These are phyloP conservation scores for Heterodera carotae DNA, from an alignment of 1,140 invertebrate genomes.

Conservation along the genomic window DNA sequence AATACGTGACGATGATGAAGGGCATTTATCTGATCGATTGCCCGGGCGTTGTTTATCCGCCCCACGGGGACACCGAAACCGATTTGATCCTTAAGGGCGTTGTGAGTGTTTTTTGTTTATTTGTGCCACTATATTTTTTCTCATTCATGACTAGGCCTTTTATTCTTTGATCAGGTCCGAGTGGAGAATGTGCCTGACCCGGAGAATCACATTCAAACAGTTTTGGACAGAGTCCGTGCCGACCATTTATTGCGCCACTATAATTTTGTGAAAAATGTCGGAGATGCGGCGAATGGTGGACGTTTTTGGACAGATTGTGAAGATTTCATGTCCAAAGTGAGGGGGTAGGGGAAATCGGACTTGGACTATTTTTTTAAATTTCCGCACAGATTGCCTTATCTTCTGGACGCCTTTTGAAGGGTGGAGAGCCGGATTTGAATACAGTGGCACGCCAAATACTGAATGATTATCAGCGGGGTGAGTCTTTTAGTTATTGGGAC, in stretches of 20 bases:
- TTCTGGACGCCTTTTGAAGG: constrained; percentile 87
- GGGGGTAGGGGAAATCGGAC: background rate
- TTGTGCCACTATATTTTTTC: too few species aligned
- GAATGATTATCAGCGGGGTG: constrained; percentile 98
- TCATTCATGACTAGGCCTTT: background rate
- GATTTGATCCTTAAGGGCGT: constrained; percentile 89
- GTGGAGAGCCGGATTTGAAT: constrained; percentile 88
- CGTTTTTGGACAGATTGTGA: constrained; percentile 71
- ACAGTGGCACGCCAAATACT: constrained; percentile 89
- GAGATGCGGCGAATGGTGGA: background rate
- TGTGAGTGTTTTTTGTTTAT: constrained; percentile 63
- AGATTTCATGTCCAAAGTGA: constrained; percentile 87
- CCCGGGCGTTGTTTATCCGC: constrained; percentile 92
- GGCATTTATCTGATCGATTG: constrained; percentile 97
- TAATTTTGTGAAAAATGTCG: constrained; percentile 66
- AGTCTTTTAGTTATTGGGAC: too few species aligned
- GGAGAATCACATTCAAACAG: constrained; percentile 82
- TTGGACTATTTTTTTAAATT: background rate
- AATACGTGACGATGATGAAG: constrained; percentile 97
- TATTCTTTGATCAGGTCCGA: constrained; percentile 72
- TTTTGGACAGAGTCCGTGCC: constrained; percentile 82
- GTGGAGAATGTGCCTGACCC: constrained; percentile 91
- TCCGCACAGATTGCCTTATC: constrained; percentile 71
- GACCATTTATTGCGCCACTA: constrained; percentile 92
- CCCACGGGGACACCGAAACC: constrained; percentile 78